These are phyloP conservation scores for Thunnus maccoyii DNA, from an alignment of 2,113 vertebrate species.

Conservation along the genomic window DNA sequence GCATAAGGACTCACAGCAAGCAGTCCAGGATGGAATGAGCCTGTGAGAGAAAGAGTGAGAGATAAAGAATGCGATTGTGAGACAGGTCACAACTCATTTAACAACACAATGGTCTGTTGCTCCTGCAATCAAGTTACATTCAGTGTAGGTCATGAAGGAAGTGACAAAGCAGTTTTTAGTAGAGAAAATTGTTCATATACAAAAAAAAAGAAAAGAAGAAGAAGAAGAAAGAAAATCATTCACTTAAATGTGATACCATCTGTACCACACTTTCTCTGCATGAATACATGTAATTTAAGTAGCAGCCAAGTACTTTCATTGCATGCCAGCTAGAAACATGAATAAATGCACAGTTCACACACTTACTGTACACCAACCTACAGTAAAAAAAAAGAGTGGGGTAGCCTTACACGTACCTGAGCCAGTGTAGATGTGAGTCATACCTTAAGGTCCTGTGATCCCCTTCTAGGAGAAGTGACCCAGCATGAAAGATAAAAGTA, in stretches of 20 bases:
- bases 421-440: slow-evolving; percentile 40
- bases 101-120: slow-evolving; percentile 27
- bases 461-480: slow-evolving; percentile 39
- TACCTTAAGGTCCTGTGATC: slow-evolving; percentile 22
- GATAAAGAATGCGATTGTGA: slow-evolving; percentile 39
- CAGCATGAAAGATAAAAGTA: slow-evolving; percentile 33
- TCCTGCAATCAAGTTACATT: slow-evolving; percentile 32
- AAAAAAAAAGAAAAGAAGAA: background rate
- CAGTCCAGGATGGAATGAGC: slow-evolving; percentile 10
- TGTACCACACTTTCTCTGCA: background rate
- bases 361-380: background rate
- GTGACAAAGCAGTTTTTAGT: slow-evolving; percentile 27
- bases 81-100: slow-evolving; percentile 59
- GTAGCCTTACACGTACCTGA: slow-evolving; percentile 5
- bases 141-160: slow-evolving; percentile 14
- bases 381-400: background rate
- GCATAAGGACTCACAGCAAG: slow-evolving; percentile 48
- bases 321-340: background rate
- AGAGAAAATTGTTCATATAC: slow-evolving; percentile 2
- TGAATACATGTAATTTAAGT: background rate
- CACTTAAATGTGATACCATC: background rate
- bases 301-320: background rate
- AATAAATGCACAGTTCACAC: slow-evolving; percentile 27
- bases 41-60: background rate
- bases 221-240: background rate